Evolutionary conservation across 2,888 invertebrate genomes (phyloP).

Genomic region (Eumerus sabulonum): DNA sequence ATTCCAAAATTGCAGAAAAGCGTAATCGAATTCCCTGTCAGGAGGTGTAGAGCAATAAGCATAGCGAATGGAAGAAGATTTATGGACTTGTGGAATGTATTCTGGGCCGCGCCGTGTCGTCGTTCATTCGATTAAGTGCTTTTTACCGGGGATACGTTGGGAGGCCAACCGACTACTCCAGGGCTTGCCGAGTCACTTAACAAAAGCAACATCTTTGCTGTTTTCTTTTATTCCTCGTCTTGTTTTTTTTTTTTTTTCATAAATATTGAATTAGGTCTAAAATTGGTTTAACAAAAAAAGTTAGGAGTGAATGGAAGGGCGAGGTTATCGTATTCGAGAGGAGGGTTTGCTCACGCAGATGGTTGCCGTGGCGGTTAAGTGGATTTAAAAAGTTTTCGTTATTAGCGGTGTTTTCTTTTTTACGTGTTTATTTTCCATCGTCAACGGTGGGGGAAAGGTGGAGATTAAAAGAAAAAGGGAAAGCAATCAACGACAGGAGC

Average conservation of each 20-base stretch:
- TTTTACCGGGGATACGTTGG: conserved; percentile 4
- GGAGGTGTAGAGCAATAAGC: not conserved
- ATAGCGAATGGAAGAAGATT: conserved; percentile 14
- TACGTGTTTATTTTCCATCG: conserved; percentile 15
- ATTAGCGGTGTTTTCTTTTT: conserved; percentile 11
- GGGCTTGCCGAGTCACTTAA: conserved; percentile 32
- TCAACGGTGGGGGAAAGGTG: too few relatives aligned
- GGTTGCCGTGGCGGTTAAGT: conserved; percentile 35
- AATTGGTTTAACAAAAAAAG: conserved; percentile 28
- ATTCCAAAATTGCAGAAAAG: conserved; percentile 42
- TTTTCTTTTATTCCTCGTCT: conserved; percentile 1
- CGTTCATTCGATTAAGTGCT: conserved; percentile 56
- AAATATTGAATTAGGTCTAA: conserved; percentile 39
- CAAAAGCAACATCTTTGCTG: conserved; percentile 25
- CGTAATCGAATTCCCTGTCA: conserved; percentile 57
- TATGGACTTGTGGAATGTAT: conserved; percentile 19
- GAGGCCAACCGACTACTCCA: conserved; percentile 24
- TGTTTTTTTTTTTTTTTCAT: conserved; percentile 20
- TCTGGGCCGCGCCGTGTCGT: conserved; percentile 21
- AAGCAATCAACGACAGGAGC: too few relatives aligned
- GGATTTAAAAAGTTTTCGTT: conserved; percentile 44
- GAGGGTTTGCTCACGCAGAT: conserved; percentile 10
- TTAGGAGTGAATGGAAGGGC: not conserved
- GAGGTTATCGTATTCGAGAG: conserved; percentile 4
- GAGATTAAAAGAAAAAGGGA: too few relatives aligned